These are phyloP conservation scores for Trachurus trachurus DNA, from an alignment of 2,797 vertebrate genomes.

Conservation along the genomic window DNA sequence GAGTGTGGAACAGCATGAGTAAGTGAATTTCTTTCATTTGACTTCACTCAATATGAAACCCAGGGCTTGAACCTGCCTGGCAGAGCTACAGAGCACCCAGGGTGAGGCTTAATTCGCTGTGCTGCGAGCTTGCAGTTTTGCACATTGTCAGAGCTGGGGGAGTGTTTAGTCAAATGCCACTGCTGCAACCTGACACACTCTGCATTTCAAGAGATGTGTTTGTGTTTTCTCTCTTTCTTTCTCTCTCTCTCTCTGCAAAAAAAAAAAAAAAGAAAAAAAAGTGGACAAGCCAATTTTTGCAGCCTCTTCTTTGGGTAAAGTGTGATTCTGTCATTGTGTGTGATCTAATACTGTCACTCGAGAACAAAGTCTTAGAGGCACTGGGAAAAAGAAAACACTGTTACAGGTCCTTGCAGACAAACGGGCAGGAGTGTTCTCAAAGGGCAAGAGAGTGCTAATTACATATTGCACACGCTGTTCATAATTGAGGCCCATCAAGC, in stretches of 20 bases:
- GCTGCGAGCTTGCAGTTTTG: constrained; percentile 49
- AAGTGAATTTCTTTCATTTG: constrained; percentile 77
- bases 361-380: constrained; percentile 70
- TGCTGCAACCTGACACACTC: constrained; percentile 55
- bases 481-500: constrained; percentile 40
- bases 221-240: background rate
- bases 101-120: constrained; percentile 54
- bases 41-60: constrained; percentile 72
- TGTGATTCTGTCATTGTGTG: constrained; percentile 52
- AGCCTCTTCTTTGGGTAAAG: constrained; percentile 65
- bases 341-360: constrained; percentile 56
- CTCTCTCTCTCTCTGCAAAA: background rate
- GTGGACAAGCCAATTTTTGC: constrained; percentile 19
- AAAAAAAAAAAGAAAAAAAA: background rate
- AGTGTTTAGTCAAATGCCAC: constrained; percentile 60
- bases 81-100: constrained; percentile 54
- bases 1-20: constrained; percentile 73
- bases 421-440: constrained; percentile 54
- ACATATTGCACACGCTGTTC: constrained; percentile 64
- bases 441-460: constrained; percentile 60
- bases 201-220: constrained; percentile 46
- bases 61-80: constrained; percentile 64
- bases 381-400: constrained; percentile 56
- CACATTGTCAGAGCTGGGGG: constrained; percentile 45
- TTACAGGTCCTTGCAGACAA: constrained; percentile 65